Conservation (phyloP, 2,888 invertebrate genomes). For the Sminthurides aquaticus region DNA sequence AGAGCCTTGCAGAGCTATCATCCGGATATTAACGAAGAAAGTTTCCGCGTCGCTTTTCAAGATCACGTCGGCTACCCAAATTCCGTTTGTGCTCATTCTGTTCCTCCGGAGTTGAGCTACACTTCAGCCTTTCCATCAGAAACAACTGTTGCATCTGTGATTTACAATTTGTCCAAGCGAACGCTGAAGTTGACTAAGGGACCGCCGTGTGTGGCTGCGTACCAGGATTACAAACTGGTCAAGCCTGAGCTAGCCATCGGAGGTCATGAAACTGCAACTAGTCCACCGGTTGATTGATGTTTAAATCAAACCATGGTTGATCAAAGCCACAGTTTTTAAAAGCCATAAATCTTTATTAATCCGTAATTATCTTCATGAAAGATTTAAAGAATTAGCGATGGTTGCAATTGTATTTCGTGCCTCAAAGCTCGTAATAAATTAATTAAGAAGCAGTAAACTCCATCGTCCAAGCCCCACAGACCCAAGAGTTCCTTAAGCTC, state of each 20-base stretch:
- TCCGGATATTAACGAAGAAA: constrained; percentile 27
- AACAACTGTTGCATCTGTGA: constrained; percentile 30
- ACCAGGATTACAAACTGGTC: neutral
- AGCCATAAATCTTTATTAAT: too few relatives aligned
- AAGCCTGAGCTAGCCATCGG: too few relatives aligned
- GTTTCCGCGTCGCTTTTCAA: constrained; percentile 28
- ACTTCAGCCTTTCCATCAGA: constrained; percentile 16
- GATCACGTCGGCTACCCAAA: constrained; percentile 34
- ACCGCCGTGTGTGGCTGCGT: constrained; percentile 27
- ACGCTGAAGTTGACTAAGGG: constrained; percentile 27
- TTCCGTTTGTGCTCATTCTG: constrained; percentile 30
- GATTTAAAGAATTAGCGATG: too few relatives aligned
- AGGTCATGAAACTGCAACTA: neutral
- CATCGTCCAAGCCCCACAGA: too few relatives aligned
- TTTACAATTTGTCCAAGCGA: constrained; percentile 29
- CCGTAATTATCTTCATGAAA: too few relatives aligned
- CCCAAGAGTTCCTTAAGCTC: too few relatives aligned
- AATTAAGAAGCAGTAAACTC: too few relatives aligned
- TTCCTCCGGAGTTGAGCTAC: constrained; percentile 16
- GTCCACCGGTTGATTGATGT: neutral
- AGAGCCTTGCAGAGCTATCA: constrained; percentile 17
- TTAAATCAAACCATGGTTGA: too few relatives aligned
- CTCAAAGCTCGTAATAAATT: too few relatives aligned
- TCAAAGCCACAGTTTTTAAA: too few relatives aligned
- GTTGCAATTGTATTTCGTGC: too few relatives aligned